These are phyloP conservation scores for Ormyrus labotus DNA, from an alignment of 2,888 invertebrate genomes.

Conservation along the genomic window DNA sequence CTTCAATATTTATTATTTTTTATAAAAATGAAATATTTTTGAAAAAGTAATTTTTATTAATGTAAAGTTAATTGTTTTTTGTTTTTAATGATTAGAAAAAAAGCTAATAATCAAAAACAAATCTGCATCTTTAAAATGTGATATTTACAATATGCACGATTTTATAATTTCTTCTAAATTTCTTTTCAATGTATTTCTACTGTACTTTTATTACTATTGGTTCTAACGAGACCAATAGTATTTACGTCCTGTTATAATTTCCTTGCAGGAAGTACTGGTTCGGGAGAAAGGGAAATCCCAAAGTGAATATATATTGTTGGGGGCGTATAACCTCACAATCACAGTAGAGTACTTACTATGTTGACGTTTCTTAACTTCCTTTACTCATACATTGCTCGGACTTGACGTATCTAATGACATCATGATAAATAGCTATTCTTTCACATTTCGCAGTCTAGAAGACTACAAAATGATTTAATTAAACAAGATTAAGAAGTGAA, in stretches of 20 bases:
- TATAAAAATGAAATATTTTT: too few species aligned
- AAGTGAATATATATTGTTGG: background rate
- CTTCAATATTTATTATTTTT: too few species aligned
- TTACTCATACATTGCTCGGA: background rate
- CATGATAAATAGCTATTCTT: slow-evolving; percentile 25
- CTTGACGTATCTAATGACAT: slow-evolving; percentile 45
- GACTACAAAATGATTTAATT: slow-evolving; percentile 29
- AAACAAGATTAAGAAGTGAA: background rate
- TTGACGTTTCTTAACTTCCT: background rate
- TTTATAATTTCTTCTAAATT: background rate
- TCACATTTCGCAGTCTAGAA: background rate
- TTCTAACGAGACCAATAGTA: too few species aligned
- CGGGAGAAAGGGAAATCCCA: background rate
- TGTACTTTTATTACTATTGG: slow-evolving; percentile 15
- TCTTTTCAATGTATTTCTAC: background rate
- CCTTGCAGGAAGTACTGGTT: too few species aligned
- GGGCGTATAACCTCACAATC: slow-evolving; percentile 29
- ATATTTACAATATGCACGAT: background rate
- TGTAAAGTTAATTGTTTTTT: too few species aligned
- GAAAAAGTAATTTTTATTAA: too few species aligned
- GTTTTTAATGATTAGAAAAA: too few species aligned
- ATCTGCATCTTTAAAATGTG: background rate
- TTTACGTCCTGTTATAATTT: too few species aligned
- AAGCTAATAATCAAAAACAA: too few species aligned
- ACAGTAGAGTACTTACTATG: too few species aligned